Evolutionary conservation across 1,140 invertebrate species (phyloP), one percentile per base, ranked within the genome.

Genomic region (Heliconius hewitsoni): DNA sequence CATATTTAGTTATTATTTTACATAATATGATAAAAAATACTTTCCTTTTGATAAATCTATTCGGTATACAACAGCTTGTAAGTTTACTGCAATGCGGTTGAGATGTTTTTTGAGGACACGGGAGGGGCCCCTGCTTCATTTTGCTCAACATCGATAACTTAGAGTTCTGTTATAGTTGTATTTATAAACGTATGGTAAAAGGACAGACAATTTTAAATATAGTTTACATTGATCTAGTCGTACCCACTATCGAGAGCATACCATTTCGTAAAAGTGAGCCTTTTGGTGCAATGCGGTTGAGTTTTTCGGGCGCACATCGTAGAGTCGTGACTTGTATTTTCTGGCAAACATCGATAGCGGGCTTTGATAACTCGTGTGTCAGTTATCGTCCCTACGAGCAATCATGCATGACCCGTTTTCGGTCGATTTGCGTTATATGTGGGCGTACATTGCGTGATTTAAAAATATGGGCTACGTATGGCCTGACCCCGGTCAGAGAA

Each of bases 351-450:
- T 77, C 70, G 76, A 77, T 77, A 77, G 70, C 76, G 39, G 72
- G 57, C 55, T 77, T 71, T 77, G 70, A 77, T 77, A 77, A 77
- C 42, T 71, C 39, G 42, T 78, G 74, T 72, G 55, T 74, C 72
- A 70, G 72, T 78, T 79, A 81, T 83, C 77, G 81, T 75, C 78
- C 34, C 71, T 77, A 79, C 80, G 79, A 74, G 77, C 83, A 80
- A 81, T 57, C 71, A 80, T 82, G 77, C 52, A 78, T 81, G 83
- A 78, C 81, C 81, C 79, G 78, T 78, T 74, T 78, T 66, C 52
- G 78, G 74, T 73, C 72, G 74, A 60, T 81, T 74, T 71, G 71
- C 77, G 42, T 57, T 74, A 73, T 77, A 81, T 79, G 79, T 83
- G 77, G 55, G 77, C 73, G 79, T 66, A 77, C 30, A 57, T n/a